Conservation (phyloP, 2,888 invertebrate species). For the Ennomos quercinarius region DNA sequence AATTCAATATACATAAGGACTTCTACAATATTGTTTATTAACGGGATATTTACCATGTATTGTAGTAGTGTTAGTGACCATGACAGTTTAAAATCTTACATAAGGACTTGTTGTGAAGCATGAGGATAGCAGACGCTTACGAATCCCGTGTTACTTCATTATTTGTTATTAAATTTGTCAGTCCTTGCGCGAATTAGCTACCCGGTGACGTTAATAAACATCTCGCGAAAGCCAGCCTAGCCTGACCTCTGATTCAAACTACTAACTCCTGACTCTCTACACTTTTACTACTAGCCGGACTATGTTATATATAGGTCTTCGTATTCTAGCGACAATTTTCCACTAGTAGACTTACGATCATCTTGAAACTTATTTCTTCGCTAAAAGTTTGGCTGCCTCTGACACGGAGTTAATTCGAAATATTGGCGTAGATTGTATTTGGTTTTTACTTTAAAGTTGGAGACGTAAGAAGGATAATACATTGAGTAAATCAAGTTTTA, state of each 20-base stretch:
- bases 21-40: too few species aligned
- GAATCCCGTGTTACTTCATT: constrained; percentile 52
- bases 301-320: constrained; percentile 42
- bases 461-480: too few species aligned
- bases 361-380: constrained; percentile 62
- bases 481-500: too few species aligned
- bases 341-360: constrained; percentile 56
- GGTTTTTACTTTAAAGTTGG: neutral
- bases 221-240: constrained; percentile 48
- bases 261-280: constrained; percentile 34
- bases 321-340: constrained; percentile 52
- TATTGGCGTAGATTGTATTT: constrained; percentile 9
- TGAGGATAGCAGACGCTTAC: constrained; percentile 34
- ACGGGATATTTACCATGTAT: too few species aligned
- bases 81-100: too few species aligned
- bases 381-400: constrained; percentile 45
- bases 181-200: constrained; percentile 67
- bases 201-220: constrained; percentile 71
- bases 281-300: constrained; percentile 26
- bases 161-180: constrained; percentile 73
- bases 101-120: too few species aligned
- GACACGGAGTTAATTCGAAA: constrained; percentile 24
- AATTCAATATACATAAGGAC: too few species aligned
- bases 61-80: too few species aligned
- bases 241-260: constrained; percentile 42